These are phyloP conservation scores for Lophius piscatorius DNA, from an alignment of 2,113 vertebrate species.

Conservation along the genomic window DNA sequence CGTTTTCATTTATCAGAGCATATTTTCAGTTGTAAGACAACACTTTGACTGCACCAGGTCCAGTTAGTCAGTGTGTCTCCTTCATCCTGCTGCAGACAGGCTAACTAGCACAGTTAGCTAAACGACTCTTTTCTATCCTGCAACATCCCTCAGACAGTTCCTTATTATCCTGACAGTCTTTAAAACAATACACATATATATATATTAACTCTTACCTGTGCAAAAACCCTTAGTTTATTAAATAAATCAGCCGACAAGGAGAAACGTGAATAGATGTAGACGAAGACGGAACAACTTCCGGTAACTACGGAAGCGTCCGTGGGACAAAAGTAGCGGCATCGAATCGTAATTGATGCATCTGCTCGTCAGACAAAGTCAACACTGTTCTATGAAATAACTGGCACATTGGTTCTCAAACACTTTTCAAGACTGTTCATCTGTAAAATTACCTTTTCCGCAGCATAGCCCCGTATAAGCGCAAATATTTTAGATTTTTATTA, in stretches of 20 bases:
- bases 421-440: too few relatives aligned
- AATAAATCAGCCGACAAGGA: not conserved
- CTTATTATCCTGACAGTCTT: accelerated
- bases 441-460: too few relatives aligned
- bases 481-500: too few relatives aligned
- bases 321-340: not conserved
- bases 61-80: conserved; percentile 1
- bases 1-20: too few relatives aligned
- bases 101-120: conserved; percentile 29
- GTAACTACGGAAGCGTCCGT: conserved; percentile 52
- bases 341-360: not conserved
- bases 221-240: not conserved
- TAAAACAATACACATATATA: not conserved
- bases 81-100: conserved; percentile 33
- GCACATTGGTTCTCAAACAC: too few relatives aligned
- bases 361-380: not conserved
- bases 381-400: too few relatives aligned
- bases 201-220: conserved; percentile 26
- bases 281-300: conserved; percentile 36
- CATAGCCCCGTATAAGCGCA: too few relatives aligned
- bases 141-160: not conserved
- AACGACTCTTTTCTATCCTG: not conserved
- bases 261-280: not conserved
- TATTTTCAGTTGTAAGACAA: too few relatives aligned
- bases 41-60: not conserved